Evolutionary conservation across 1,140 invertebrate genomes (phyloP).

Genomic region (Procambarus clarkii): DNA sequence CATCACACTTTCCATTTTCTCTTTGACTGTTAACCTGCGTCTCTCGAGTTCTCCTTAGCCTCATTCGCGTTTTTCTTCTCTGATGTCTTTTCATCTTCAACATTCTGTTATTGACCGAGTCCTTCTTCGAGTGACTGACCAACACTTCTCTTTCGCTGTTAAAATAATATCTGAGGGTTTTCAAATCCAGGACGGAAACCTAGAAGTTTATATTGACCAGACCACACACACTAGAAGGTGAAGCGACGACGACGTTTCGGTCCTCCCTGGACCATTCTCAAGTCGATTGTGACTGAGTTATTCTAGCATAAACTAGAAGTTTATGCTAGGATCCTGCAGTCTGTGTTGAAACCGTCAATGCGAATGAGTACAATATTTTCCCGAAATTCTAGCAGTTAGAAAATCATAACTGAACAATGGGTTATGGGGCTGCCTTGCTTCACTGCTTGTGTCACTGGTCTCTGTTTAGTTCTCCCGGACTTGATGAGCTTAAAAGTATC

Average conservation of each 20-base stretch:
- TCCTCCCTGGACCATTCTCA: too few relatives aligned
- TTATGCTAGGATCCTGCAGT: conserved; percentile 15
- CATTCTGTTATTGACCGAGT: conserved; percentile 4
- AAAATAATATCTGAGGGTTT: conserved; percentile 26
- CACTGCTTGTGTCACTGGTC: conserved; percentile 23
- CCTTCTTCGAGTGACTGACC: conserved; percentile 12
- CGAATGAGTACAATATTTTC: not conserved
- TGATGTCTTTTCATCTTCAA: conserved; percentile 6
- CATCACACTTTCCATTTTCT: conserved; percentile 26
- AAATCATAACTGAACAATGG: not conserved
- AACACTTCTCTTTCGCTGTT: conserved; percentile 15
- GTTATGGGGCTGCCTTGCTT: not conserved
- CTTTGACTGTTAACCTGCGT: conserved; percentile 10
- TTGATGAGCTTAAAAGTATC: conserved; percentile 9
- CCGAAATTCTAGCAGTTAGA: conserved; percentile 10
- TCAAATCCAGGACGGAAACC: not conserved
- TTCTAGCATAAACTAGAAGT: too few relatives aligned
- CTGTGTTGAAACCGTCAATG: not conserved
- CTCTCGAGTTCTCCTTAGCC: not conserved
- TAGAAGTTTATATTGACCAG: conserved; percentile 34
- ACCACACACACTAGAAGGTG: too few relatives aligned
- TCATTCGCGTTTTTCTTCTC: conserved; percentile 10
- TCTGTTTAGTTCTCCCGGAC: not conserved
- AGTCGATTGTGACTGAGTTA: too few relatives aligned
- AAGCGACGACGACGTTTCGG: too few relatives aligned